These are phyloP conservation scores for Archilochus colubris DNA, from an alignment of 2,113 vertebrate species.

Conservation along the genomic window DNA sequence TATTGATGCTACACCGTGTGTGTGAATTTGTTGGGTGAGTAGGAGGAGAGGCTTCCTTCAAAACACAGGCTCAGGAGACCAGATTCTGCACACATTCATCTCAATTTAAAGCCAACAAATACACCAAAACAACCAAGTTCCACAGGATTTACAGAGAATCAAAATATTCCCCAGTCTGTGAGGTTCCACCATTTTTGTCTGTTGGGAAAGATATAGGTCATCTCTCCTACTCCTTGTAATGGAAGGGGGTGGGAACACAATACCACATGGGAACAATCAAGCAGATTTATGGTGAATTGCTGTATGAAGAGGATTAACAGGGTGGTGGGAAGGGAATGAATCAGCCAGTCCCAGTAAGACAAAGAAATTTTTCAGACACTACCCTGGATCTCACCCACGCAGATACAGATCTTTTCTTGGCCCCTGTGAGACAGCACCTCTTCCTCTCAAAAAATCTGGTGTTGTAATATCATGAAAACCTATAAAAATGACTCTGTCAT, in stretches of 20 bases:
- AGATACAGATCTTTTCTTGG: constrained; percentile 56
- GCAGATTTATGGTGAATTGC: constrained; percentile 32
- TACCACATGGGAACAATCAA: constrained; percentile 33
- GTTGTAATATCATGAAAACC: background rate
- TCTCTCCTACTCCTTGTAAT: constrained; percentile 36
- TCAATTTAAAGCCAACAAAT: constrained; percentile 17
- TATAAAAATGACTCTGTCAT: background rate
- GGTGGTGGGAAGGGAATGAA: constrained; percentile 62
- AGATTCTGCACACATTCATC: constrained; percentile 20
- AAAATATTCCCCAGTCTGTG: constrained; percentile 39
- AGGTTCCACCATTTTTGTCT: constrained; percentile 54
- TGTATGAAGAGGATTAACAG: constrained; percentile 46
- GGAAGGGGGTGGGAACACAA: constrained; percentile 29
- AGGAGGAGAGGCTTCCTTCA: constrained; percentile 49
- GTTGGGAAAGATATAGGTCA: constrained; percentile 41
- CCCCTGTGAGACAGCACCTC: constrained; percentile 15
- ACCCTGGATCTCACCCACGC: constrained; percentile 62
- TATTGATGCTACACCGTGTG: background rate
- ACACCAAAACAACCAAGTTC: background rate
- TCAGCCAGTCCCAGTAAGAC: constrained; percentile 53
- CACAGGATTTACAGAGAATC: background rate
- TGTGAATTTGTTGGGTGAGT: constrained; percentile 47
- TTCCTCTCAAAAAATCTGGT: background rate
- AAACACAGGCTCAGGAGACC: constrained; percentile 45
- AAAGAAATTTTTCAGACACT: constrained; percentile 58